These are phyloP conservation scores for Sminthurinus signatus DNA, from an alignment of 1,140 invertebrate species.

Conservation along the genomic window DNA sequence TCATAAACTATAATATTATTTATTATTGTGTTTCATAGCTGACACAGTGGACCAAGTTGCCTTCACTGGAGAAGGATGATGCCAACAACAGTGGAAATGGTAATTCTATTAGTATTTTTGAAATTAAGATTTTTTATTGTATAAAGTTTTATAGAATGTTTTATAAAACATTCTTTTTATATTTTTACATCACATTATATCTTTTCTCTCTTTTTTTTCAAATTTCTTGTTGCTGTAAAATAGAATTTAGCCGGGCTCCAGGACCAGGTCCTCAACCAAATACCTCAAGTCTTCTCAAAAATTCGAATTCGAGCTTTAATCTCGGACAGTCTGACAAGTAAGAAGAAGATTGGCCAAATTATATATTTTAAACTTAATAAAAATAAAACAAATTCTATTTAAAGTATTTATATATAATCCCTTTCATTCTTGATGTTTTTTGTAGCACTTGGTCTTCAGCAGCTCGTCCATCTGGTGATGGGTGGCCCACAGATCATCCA, in stretches of 20 bases:
- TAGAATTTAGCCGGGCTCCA: slow-evolving; percentile 78
- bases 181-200: no score
- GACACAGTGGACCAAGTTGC: slow-evolving; percentile 84
- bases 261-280: slow-evolving; percentile 69
- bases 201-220: no score
- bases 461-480: slow-evolving; percentile 56
- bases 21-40: no score
- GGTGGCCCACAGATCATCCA: slow-evolving; percentile 42
- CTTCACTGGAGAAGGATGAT: slow-evolving; percentile 73
- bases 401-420: slow-evolving; percentile 9
- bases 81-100: slow-evolving; percentile 47
- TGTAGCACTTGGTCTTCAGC: slow-evolving; percentile 63
- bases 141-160: no score
- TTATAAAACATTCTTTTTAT: no score
- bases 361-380: background rate
- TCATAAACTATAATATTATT: slow-evolving; percentile 46
- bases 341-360: no score
- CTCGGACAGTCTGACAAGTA: slow-evolving; percentile 58
- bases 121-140: no score
- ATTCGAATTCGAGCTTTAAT: slow-evolving; percentile 38
- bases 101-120: no score
- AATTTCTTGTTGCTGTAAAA: no score
- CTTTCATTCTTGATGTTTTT: slow-evolving; percentile 16
- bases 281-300: slow-evolving; percentile 54
- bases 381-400: background rate